Percentiles rank a stretch among this genome's conserved stretches.
Evolutionary conservation across 1,140 invertebrate genomes (phyloP).

Genomic region (Heliothis subflexa): DNA sequence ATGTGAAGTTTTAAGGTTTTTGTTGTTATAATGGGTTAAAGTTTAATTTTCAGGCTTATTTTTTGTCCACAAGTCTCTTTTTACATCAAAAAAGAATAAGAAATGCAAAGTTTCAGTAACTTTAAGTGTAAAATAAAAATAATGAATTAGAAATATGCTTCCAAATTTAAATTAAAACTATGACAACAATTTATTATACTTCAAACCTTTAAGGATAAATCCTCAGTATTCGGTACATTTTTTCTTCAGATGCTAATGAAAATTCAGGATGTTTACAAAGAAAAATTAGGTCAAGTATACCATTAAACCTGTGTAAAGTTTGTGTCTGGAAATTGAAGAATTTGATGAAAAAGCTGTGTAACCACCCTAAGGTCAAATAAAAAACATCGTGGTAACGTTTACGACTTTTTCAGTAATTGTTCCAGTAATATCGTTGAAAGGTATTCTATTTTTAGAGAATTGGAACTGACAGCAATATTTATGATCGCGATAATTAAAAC

Average conservation of each 20-base stretch:
- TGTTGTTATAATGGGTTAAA: no score
- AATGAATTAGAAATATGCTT: no score
- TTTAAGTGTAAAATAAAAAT: no score
- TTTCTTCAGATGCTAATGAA: neutral
- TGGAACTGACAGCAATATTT: neutral
- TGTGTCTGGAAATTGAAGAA: neutral
- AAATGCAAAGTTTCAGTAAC: no score
- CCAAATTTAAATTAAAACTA: no score
- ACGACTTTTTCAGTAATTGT: conserved; percentile 11
- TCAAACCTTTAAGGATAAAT: neutral
- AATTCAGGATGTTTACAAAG: neutral
- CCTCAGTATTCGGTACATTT: neutral
- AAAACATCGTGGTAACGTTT: conserved; percentile 1
- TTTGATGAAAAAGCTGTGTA: neutral
- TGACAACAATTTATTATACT: neutral
- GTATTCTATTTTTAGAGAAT: neutral
- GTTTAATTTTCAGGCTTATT: no score
- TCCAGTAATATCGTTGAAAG: neutral
- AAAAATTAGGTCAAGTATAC: neutral
- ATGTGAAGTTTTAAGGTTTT: no score
- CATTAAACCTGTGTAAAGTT: neutral
- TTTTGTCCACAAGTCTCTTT: no score
- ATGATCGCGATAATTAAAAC: no score
- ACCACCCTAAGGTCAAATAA: neutral
- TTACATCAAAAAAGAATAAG: no score